Percentiles rank a stretch among this genome's conserved stretches.
Evolutionary conservation across 2,797 vertebrate species (phyloP).

Genomic region (Poecilia velifera): DNA sequence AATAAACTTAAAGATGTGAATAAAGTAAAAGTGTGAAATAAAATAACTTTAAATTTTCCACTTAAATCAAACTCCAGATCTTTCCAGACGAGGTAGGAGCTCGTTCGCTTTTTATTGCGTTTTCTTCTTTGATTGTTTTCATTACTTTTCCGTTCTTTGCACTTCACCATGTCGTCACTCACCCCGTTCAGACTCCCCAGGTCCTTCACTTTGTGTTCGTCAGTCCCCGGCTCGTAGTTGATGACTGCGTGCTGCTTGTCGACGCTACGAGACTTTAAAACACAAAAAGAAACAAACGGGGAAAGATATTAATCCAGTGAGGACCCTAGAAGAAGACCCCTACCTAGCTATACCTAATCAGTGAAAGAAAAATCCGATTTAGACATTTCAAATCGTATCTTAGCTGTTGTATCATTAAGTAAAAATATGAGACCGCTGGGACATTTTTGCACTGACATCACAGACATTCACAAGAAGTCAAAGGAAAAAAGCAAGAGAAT

Average conservation of each 20-base stretch:
- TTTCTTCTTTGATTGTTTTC: constrained; percentile 15
- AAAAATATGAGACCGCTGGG: background rate
- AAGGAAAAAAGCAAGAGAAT: constrained; percentile 14
- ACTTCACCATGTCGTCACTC: constrained; percentile 68
- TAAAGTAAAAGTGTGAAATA: background rate
- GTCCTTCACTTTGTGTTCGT: constrained; percentile 97
- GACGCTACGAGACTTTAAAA: constrained; percentile 87
- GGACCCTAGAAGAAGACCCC: background rate
- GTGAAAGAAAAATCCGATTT: background rate
- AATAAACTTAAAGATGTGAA: background rate
- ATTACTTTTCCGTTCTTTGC: constrained; percentile 9
- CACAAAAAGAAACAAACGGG: constrained; percentile 27
- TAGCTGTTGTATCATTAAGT: background rate
- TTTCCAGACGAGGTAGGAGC: background rate
- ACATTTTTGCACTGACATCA: background rate
- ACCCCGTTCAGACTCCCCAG: constrained; percentile 98
- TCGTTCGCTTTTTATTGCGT: constrained; percentile 3
- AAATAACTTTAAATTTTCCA: background rate
- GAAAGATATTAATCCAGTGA: constrained; percentile 14
- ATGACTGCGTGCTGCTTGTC: constrained; percentile 99
- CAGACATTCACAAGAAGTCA: constrained; percentile 13
- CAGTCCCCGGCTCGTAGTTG: constrained; percentile 91
- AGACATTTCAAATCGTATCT: background rate
- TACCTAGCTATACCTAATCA: background rate
- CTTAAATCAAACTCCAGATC: background rate